Base-by-base conservation (phyloP, 2,113 vertebrate species). In the Herpetotheres cachinnans region DNA sequence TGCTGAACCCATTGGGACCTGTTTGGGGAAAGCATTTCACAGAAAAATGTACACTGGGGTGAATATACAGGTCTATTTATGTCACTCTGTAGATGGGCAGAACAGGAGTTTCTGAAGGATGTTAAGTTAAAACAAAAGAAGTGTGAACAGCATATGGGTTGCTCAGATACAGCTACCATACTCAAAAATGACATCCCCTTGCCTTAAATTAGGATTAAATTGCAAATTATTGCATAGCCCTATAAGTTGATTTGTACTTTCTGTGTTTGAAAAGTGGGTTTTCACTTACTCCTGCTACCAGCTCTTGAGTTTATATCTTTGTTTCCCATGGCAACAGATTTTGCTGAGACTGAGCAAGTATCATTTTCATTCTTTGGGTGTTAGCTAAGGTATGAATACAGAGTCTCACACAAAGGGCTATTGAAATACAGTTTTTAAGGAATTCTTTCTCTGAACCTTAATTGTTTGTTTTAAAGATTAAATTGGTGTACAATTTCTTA, bases 291-390 rank as follows among this genome's bases (percentile, higher is more conserved):
- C 21, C 40, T 84, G 66, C 56, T 91, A 27, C 58, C 20, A 50
- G 1, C 82, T 87, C 22, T 44, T 32, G 52, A 79, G 62, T 92
- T 87, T 84, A 36, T 87, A 62, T 70, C 42, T 74, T 73, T 2
- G 92, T 96, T 95, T 95, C 71, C 89, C 78, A 88, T 97, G 62
- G 94, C 93, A 97, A 96, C 93, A 87, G 91, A 82, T 82, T 89
- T 93, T 72, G 85, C 58, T 90, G 49, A 87, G 78, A 47, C 82
- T 70, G 82, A 83, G 71, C 67, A 65, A 92, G 93, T 89, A 82
- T 91, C 22, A 7, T 52, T 95, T 84, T 72, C 83, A 58, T 87
- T 46, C 52, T 85, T 88, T 67, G 62, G 66, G 34, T 95, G 69
- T 93, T 83, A 79, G 72, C 49, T 50, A 76, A 87, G 54, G 81